These are phyloP conservation scores for Pseudolaguvia tuberculata DNA, from an alignment of 2,113 vertebrate species.

Conservation along the genomic window DNA sequence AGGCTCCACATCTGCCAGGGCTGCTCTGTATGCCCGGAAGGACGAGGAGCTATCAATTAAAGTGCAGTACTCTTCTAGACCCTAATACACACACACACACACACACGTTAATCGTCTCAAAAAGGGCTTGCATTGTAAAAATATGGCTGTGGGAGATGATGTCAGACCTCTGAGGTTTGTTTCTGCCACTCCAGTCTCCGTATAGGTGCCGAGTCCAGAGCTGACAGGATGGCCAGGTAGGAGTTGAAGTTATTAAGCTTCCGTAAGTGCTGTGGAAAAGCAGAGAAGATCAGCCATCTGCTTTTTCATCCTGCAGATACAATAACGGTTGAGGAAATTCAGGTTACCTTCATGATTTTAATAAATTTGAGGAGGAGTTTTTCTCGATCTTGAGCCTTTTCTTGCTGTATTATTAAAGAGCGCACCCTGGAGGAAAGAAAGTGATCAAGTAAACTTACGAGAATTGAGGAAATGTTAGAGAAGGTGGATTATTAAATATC, in stretches of 20 bases:
- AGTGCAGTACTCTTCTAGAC: constrained; percentile 84
- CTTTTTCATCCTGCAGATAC: background rate
- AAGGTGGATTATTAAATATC: background rate
- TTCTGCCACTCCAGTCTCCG: constrained; percentile 92
- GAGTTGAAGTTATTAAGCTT: constrained; percentile 96
- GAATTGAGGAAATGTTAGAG: too few species aligned
- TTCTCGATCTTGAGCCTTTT: constrained; percentile 89
- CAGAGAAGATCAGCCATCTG: background rate
- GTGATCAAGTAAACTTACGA: background rate
- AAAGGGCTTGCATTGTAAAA: background rate
- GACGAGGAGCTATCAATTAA: constrained; percentile 88
- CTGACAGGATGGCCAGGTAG: constrained; percentile 91
- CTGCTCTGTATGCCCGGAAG: constrained; percentile 81
- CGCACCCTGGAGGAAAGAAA: constrained; percentile 76
- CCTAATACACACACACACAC: constrained; percentile 48
- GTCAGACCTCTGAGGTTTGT: constrained; percentile 80
- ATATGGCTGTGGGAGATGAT: background rate
- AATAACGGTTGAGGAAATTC: background rate
- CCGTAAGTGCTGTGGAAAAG: constrained; percentile 75
- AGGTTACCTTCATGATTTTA: constrained; percentile 90
- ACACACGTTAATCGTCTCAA: background rate
- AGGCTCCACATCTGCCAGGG: constrained; percentile 78
- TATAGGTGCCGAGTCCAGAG: constrained; percentile 88
- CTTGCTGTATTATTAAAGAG: constrained; percentile 90
- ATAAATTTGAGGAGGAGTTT: constrained; percentile 89